Conservation (phyloP, 2,888 invertebrate genomes). For the Megamerina dolium region DNA sequence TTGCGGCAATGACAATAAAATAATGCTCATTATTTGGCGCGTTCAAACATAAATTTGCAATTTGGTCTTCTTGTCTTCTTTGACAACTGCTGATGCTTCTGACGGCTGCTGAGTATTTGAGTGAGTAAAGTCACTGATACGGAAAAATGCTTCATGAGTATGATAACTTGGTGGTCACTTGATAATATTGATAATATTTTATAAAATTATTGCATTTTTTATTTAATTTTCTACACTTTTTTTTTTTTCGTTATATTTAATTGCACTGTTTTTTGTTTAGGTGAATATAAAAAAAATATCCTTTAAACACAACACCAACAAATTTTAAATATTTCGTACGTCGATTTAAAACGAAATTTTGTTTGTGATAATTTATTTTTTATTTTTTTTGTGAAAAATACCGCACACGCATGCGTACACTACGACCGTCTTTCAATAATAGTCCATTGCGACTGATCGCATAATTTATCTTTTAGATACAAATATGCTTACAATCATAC, state of each 20-base stretch:
- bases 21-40: constrained; percentile 45
- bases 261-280: no score
- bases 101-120: no score
- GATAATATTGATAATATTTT: no score
- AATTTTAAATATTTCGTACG: no score
- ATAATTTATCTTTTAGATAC: constrained; percentile 13
- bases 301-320: no score
- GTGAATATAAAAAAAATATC: no score
- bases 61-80: neutral
- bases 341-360: neutral
- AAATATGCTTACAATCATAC: neutral
- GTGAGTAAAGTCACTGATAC: no score
- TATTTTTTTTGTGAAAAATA: constrained; percentile 1
- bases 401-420: constrained; percentile 29
- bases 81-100: constrained; percentile 2
- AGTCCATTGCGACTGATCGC: constrained; percentile 22
- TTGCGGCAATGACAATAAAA: constrained; percentile 49
- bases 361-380: neutral
- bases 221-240: no score
- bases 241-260: no score
- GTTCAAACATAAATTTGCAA: constrained; percentile 6
- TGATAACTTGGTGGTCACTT: no score
- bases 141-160: constrained; percentile 5
- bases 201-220: no score
- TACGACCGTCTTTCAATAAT: constrained; percentile 15